These are phyloP conservation scores for Corynorhinus townsendii DNA, from an alignment of 2,113 vertebrate species.

Conservation along the genomic window DNA sequence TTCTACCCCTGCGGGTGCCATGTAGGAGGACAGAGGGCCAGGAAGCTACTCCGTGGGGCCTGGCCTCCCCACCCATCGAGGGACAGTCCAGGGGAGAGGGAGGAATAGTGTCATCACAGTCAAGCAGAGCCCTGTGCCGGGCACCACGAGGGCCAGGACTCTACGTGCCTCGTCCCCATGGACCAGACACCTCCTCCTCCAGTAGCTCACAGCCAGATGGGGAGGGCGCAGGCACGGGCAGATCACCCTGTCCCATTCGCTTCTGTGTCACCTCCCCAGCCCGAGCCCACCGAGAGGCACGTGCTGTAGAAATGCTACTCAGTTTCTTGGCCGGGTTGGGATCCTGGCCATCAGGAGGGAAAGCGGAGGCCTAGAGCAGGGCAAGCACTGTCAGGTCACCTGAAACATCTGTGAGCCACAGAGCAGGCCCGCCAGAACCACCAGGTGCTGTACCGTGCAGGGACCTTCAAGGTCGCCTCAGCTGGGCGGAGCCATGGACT, in stretches of 20 bases:
- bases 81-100: not conserved
- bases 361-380: not conserved
- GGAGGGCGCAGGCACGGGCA: not conserved
- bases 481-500: not conserved
- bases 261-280: not conserved
- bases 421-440: not conserved
- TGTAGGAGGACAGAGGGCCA: not conserved
- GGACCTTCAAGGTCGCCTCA: not conserved
- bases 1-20: constrained; percentile 84
- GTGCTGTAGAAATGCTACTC: not conserved
- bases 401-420: too few species aligned
- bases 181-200: not conserved
- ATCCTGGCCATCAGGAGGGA: not conserved
- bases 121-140: not conserved
- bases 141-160: not conserved
- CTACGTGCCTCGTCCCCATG: rapidly evolving
- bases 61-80: not conserved
- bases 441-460: not conserved
- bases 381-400: not conserved
- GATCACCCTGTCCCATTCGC: not conserved
- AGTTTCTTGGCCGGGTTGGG: not conserved
- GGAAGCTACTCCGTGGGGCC: not conserved
- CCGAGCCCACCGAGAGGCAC: not conserved
- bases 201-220: not conserved
- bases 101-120: not conserved